phyloP scores from a whole-genome alignment of 2,888 invertebrate species.

The Oscheius myriophilus region DNA sequence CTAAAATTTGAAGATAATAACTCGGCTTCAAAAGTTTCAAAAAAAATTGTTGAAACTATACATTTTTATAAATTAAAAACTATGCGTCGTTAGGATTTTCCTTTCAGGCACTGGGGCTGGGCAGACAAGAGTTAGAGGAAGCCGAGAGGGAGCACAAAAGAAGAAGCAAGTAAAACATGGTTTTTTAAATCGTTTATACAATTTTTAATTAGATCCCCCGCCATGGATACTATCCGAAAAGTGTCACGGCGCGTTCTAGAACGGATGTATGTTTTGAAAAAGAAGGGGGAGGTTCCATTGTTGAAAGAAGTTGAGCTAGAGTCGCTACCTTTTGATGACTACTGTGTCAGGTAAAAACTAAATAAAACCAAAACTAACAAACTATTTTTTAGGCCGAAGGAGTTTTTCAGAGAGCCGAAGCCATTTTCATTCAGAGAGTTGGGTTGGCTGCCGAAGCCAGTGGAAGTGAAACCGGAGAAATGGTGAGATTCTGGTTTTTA shows the following conservation, averaged over 20 bases:
- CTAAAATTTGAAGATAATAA: too few species aligned
- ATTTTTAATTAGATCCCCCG: slow-evolving; percentile 57
- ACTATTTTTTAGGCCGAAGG: slow-evolving; percentile 47
- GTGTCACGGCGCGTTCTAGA: slow-evolving; percentile 54
- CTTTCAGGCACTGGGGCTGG: slow-evolving; percentile 16
- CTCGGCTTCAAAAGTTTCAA: too few species aligned
- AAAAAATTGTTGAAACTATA: too few species aligned
- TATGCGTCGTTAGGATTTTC: too few species aligned
- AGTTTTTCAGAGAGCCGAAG: slow-evolving; percentile 54
- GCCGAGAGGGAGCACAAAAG: slow-evolving; percentile 32
- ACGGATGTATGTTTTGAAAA: slow-evolving; percentile 56
- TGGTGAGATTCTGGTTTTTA: slow-evolving; percentile 44
- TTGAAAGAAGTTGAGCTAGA: slow-evolving; percentile 44
- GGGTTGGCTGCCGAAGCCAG: slow-evolving; percentile 40
- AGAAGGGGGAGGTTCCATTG: slow-evolving; percentile 47
- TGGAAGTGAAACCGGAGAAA: slow-evolving; percentile 49
- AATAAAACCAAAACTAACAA: not conserved
- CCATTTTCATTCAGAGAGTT: slow-evolving; percentile 49
- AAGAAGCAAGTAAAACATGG: slow-evolving; percentile 41
- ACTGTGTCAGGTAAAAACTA: slow-evolving; percentile 40
- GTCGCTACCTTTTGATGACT: slow-evolving; percentile 46
- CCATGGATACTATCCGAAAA: slow-evolving; percentile 63
- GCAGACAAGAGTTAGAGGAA: slow-evolving; percentile 36
- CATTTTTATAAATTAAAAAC: too few species aligned
- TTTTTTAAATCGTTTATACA: slow-evolving; percentile 5